Base-by-base conservation (phyloP, 2,797 vertebrate species). In the Sebastolobus alascanus region DNA sequence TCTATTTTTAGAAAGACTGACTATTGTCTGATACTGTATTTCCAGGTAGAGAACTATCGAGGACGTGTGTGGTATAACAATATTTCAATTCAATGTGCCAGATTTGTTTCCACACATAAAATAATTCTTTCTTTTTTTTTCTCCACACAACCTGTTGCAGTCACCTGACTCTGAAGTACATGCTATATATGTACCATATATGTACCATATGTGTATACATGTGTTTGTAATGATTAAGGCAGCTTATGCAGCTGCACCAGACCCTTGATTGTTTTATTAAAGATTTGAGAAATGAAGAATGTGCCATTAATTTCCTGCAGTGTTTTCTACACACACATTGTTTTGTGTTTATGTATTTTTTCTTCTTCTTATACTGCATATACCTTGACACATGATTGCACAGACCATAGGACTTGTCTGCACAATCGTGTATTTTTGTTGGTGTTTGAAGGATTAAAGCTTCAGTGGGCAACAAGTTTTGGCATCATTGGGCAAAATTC, bases 221-320 rank as follows among this genome's bases (percentile, higher is more conserved):
- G 46, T 80, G 33, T 66, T 65, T 66, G 67, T 38, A 35, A 64
- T 27, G 61, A 35, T 69, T 68, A 10, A 73, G 43, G 25, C 58
- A 65, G 67, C 40, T 73, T 60, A 35, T 72, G n/a, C 14, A 79
- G 29, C 67, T 81, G 71, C 72, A 77, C 12, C 66, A 73, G 61
- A 67, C 22, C 8, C 8, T 4, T 64, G 22, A 33, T 50, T 55
- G 74, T 79, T 84, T 77, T 68, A 85, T 68, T 87, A 84, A 90
- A 90, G 37, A 73, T 65, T 8, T 83, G 10, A 73, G 16, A 80
- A 70, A 76, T 67, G 1, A 64, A 69, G 5, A 35, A 60, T 73
- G 5, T 73, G 35, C 2, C 27, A 2, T 31, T 33, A 0, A 25
- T 22, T 25, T 77, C n/a, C 14, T 37, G 3, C 33, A 31, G 0